Evolutionary conservation across 1,140 invertebrate species (phyloP).

Genomic region (Aplysia californica): DNA sequence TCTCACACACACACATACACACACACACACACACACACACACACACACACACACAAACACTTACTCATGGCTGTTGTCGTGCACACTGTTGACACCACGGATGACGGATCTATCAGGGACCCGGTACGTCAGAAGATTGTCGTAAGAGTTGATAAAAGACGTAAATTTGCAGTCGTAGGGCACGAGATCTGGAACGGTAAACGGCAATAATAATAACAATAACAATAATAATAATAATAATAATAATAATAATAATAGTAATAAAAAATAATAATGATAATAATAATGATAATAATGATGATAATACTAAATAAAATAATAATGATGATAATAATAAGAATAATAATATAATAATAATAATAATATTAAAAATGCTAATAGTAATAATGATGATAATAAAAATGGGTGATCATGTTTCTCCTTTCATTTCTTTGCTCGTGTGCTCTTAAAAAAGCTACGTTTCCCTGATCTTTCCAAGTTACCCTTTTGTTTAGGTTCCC

Average conservation of each 20-base stretch:
- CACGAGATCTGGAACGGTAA: neutral
- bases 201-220: neutral
- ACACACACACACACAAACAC: too few relatives aligned
- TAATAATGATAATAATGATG: neutral
- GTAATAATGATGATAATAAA: too few relatives aligned
- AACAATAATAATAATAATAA: slow-evolving; percentile 8
- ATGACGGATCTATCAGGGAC: neutral
- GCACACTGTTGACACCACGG: slow-evolving; percentile 18
- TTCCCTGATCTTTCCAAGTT: too few relatives aligned
- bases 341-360: too few relatives aligned
- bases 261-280: neutral
- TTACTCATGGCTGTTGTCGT: slow-evolving; percentile 34
- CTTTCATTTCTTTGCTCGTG: too few relatives aligned
- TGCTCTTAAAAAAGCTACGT: too few relatives aligned
- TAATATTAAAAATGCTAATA: too few relatives aligned
- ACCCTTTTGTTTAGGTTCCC: too few relatives aligned
- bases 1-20: too few relatives aligned
- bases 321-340: too few relatives aligned
- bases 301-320: too few relatives aligned
- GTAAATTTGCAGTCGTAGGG: neutral
- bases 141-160: slow-evolving; percentile 3
- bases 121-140: slow-evolving; percentile 6
- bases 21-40: neutral
- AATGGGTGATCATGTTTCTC: too few relatives aligned
- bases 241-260: neutral